phyloP scores from a whole-genome alignment of 64 coral and sea anemone species.

The Montipora capricornis region DNA sequence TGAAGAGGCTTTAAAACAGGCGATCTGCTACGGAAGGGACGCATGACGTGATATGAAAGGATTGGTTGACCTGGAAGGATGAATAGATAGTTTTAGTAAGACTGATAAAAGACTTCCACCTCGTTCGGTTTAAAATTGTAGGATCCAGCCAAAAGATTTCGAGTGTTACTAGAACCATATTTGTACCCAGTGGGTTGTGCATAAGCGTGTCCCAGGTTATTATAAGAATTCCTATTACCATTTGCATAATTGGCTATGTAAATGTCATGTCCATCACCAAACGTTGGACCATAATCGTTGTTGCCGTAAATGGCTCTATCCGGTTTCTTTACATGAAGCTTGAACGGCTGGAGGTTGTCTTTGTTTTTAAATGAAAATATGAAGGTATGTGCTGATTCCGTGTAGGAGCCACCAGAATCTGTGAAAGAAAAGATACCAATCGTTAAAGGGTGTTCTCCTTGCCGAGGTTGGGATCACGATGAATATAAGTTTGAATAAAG shows the following conservation, averaged over 20 bases:
- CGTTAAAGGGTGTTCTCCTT: neutral
- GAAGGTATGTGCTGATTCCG: constrained; percentile 38
- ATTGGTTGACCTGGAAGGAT: neutral
- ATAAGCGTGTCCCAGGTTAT: constrained; percentile 25
- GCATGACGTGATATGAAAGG: neutral
- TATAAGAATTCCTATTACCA: constrained; percentile 48
- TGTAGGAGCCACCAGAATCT: constrained; percentile 59
- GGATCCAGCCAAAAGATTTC: constrained; percentile 35
- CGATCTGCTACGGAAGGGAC: no score
- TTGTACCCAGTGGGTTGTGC: constrained; percentile 26
- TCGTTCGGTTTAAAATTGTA: constrained; percentile 67
- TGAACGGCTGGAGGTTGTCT: constrained; percentile 48
- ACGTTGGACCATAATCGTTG: constrained; percentile 61
- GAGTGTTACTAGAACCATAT: neutral
- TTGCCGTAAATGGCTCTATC: constrained; percentile 21
- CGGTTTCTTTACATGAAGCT: neutral
- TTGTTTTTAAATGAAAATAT: constrained; percentile 68
- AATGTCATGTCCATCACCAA: constrained; percentile 58
- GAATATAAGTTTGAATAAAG: no score
- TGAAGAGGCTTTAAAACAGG: no score
- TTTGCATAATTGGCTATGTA: constrained; percentile 46
- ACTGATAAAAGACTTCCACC: constrained; percentile 68
- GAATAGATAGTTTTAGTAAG: neutral
- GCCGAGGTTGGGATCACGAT: no score
- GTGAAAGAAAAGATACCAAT: neutral